Conservation (phyloP, 2,888 invertebrate species). For the Busseola fusca region DNA sequence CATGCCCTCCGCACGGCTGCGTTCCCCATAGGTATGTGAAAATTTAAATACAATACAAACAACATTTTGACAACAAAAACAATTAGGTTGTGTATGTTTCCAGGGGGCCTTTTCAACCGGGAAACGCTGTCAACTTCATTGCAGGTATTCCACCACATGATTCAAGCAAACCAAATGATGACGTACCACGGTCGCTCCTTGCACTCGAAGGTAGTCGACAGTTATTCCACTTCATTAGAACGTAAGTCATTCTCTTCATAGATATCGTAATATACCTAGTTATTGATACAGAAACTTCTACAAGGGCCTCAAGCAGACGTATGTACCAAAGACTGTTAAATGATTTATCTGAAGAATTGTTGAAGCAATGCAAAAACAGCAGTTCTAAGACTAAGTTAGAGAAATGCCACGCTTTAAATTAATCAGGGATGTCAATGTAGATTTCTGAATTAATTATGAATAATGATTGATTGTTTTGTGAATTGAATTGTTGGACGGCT, state of each 20-base stretch:
- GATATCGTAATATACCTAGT: not conserved
- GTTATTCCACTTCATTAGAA: slow-evolving; percentile 81
- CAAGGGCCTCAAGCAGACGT: not conserved
- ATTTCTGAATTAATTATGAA: not conserved
- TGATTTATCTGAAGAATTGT: no score
- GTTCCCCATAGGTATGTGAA: slow-evolving; percentile 78
- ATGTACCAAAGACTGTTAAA: not conserved
- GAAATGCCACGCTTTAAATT: not conserved
- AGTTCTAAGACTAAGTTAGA: not conserved
- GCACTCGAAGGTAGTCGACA: slow-evolving; percentile 73
- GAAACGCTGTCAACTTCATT: slow-evolving; percentile 70
- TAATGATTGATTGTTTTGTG: not conserved
- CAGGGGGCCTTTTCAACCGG: slow-evolving; percentile 86
- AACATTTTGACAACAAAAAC: slow-evolving; percentile 34
- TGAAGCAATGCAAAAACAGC: not conserved
- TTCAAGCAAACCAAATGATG: slow-evolving; percentile 66
- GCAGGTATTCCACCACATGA: slow-evolving; percentile 73
- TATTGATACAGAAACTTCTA: not conserved
- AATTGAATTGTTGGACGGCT: not conserved
- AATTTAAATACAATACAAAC: slow-evolving; percentile 16
- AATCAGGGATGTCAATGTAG: not conserved
- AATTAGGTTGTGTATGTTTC: slow-evolving; percentile 63
- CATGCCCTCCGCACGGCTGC: slow-evolving; percentile 65
- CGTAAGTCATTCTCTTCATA: slow-evolving; percentile 68
- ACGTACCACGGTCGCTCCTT: slow-evolving; percentile 75